phyloP scores from a whole-genome alignment of 2,797 vertebrate species.

The Momotus momota region DNA sequence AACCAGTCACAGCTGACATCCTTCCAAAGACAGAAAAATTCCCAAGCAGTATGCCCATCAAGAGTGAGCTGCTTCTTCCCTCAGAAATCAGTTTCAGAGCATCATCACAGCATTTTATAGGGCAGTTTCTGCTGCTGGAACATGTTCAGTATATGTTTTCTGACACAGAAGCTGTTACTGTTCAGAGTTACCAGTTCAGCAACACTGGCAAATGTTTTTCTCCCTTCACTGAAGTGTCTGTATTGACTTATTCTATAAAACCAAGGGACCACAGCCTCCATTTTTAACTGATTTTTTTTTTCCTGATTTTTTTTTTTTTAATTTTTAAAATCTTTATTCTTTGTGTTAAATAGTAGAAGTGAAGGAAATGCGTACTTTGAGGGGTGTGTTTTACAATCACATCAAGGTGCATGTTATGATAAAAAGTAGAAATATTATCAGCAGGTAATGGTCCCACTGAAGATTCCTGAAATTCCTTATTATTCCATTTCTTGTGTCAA shows the following conservation, averaged over 20 bases:
- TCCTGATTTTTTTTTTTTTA: neutral
- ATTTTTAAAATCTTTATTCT: neutral
- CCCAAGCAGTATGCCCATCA: neutral
- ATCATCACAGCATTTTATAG: neutral
- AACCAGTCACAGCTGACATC: neutral
- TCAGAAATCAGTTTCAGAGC: neutral
- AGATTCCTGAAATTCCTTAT: neutral
- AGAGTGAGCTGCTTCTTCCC: neutral
- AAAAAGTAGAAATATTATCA: neutral
- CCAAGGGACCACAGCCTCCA: neutral
- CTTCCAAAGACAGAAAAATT: neutral
- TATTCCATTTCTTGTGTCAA: neutral
- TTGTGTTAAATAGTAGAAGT: neutral
- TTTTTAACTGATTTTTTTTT: neutral
- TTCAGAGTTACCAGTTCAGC: neutral
- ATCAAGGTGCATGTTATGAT: neutral
- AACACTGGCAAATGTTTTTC: neutral
- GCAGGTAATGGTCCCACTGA: neutral
- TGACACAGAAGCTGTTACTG: neutral
- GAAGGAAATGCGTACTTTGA: neutral
- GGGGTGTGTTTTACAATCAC: neutral
- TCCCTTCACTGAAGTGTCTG: neutral
- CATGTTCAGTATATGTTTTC: neutral
- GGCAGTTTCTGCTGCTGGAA: neutral
- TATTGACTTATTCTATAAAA: neutral